Evolutionary conservation across 1,140 invertebrate species (phyloP), one percentile per base, ranked within the genome.

Genomic region (Drosophila elegans): DNA sequence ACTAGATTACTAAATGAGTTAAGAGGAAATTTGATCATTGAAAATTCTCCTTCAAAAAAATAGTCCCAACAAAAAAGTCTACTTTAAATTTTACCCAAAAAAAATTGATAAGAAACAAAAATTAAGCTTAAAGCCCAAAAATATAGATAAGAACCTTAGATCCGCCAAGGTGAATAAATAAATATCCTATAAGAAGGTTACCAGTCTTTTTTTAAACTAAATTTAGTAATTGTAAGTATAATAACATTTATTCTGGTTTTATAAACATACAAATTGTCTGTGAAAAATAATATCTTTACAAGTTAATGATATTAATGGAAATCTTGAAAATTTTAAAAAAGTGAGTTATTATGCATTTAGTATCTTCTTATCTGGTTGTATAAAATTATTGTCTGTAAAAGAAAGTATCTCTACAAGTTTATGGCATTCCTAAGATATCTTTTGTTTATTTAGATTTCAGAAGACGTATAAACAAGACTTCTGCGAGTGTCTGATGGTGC

Each of bases 41-140:
- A 56, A 59, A 72, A 39, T 11, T 7, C 9, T 38, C 34, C 13
- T 6, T 12, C 27, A 61, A 38, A 45, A 25, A 74, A 61, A 61
- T 78, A 53, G 73, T 64, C 53, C 53, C 34, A 48, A 53, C 48
- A 48, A 62, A 38, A 42, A 10, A 21, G 38, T 38, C n/a, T 39
- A 42, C 41, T 69, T 69, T 66, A 61, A 57, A 64, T 32, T 34
- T 5, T 11, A 12, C 13, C 9, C 9, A 21, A 6, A 45, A 6
- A 45, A 72, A 69, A 48, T 36, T 79, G 82, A 86, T 86, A 88
- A 72, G 46, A 67, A 76, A 59, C 72, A 53, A 80, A 80, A 86
- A 63, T 41, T 36, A 85, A 86, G 61, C 67, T 76, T 54, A 60
- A 78, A 81, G 52, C 12, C n/a, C 5, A 32, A 7, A 32, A 32